Evolutionary conservation across 2,113 vertebrate genomes (phyloP).

Genomic region (Platycercus adscitus): DNA sequence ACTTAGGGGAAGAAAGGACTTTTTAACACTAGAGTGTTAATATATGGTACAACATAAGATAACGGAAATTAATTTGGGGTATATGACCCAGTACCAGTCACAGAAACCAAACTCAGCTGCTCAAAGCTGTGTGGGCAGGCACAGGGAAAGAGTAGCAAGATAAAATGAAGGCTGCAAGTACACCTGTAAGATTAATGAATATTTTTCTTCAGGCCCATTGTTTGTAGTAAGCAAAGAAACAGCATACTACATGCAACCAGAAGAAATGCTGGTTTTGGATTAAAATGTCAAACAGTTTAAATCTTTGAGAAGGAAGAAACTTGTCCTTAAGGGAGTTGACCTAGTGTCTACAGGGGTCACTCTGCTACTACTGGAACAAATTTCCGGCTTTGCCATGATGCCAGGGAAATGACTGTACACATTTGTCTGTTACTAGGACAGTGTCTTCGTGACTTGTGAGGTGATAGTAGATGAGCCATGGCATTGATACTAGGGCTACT

Average conservation of each 20-base stretch:
- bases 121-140: not conserved
- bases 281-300: not conserved
- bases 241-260: not conserved
- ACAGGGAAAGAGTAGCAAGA: not conserved
- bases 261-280: not conserved
- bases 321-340: not conserved
- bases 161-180: not conserved
- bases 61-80: not conserved
- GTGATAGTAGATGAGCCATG: not conserved
- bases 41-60: not conserved
- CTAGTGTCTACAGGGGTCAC: not conserved
- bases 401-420: not conserved
- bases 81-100: not conserved
- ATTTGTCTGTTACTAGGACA: not conserved
- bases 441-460: not conserved
- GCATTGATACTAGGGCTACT: not conserved
- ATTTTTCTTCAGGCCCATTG: not conserved
- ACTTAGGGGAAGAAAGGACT: not conserved
- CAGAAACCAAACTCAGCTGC: not conserved
- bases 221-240: not conserved
- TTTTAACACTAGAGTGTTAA: not conserved
- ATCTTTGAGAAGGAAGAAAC: not conserved
- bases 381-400: not conserved
- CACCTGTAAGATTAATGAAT: not conserved
- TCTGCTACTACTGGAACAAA: not conserved